Conservation (phyloP, 2,113 vertebrate species). For the Accipiter cooperii region DNA sequence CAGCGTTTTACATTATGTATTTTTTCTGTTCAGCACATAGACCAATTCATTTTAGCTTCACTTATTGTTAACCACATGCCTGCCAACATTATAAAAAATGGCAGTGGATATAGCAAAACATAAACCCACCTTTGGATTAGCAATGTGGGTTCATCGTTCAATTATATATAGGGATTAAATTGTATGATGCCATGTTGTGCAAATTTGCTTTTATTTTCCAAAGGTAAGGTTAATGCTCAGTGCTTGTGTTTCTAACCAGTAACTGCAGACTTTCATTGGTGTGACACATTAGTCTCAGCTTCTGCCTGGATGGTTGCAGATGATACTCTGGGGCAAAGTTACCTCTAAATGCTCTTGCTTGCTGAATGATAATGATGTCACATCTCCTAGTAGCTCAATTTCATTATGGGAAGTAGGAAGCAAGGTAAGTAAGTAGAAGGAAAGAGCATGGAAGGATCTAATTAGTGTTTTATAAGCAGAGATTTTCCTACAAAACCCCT, state of each 20-base stretch:
- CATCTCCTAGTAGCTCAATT: not conserved
- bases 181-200: not conserved
- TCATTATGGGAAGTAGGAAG: not conserved
- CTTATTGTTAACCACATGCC: not conserved
- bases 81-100: not conserved
- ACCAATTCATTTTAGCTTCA: not conserved
- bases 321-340: conserved; percentile 7
- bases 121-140: not conserved
- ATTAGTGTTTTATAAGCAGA: not conserved
- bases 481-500: not conserved
- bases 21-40: not conserved
- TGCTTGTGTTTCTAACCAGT: not conserved
- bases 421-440: not conserved
- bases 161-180: not conserved
- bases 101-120: not conserved
- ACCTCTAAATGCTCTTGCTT: conserved; percentile 1
- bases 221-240: not conserved
- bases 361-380: not conserved
- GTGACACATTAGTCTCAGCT: not conserved
- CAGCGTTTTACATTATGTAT: not conserved
- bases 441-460: not conserved
- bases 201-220: not conserved
- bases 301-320: not conserved
- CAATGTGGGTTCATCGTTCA: not conserved
- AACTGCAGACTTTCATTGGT: not conserved